A percentile compares a stretch with the other conserved stretches of the same genome.
phyloP scores from a whole-genome alignment of 2,888 invertebrate genomes.

The Trissoscelio sp. region DNA sequence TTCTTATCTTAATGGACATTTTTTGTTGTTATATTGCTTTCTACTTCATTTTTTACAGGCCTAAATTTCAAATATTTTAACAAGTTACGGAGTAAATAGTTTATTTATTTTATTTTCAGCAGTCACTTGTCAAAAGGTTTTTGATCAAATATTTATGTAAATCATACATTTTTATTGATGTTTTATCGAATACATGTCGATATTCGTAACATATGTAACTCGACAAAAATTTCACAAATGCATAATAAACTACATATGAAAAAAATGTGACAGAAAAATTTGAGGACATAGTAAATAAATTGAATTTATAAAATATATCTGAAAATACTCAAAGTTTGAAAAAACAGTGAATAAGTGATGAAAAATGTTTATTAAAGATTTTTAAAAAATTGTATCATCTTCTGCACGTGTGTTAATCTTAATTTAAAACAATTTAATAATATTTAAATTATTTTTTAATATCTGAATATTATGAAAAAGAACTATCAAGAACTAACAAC shows the following conservation, averaged over 20 bases:
- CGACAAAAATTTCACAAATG: slow-evolving; percentile 15
- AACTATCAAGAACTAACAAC: no score
- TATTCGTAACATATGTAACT: slow-evolving; percentile 2
- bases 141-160: background rate
- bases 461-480: no score
- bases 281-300: slow-evolving; percentile 1
- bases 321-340: background rate
- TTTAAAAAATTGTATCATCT: no score
- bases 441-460: no score
- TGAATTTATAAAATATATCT: background rate
- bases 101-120: background rate
- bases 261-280: slow-evolving; percentile 20
- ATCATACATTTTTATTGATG: background rate
- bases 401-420: no score
- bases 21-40: no score
- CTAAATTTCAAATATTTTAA: no score
- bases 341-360: no score
- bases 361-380: no score
- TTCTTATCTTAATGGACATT: background rate
- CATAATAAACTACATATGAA: slow-evolving; percentile 8
- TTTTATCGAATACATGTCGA: background rate
- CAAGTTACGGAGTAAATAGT: background rate
- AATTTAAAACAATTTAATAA: no score
- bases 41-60: no score
- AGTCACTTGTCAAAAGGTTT: background rate